Base-by-base conservation (phyloP, 2,888 invertebrate species). In the Hirtodrosophila duncani region DNA sequence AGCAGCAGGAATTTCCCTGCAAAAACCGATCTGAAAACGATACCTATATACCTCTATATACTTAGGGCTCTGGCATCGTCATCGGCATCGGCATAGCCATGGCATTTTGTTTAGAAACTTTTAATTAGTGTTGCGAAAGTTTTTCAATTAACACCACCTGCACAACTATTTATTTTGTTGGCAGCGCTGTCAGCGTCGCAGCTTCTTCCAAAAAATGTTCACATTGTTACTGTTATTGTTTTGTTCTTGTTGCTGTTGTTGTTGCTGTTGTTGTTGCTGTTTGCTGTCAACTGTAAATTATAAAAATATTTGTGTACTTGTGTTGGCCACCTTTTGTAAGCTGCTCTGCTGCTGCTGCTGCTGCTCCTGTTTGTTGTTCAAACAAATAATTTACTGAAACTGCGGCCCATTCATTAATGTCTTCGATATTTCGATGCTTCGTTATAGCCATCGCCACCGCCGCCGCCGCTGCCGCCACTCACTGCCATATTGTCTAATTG, bases 121-220 rank as follows among this genome's bases (percentile, higher is more conserved):
- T 83, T 83, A 83, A 83, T 83, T 83, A 83, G 83, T 81, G 82
- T 78, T 82, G 70, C 71, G 62, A 83, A 83, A 83, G 82, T 83
- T 83, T 83, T 83, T 83, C 83, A 83, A 83, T 83, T 83, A 83
- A 83, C 82, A 83, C 82, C 83, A 83, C 83, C 83, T 83, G 83
- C 75, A 81, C 78, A 83, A 83, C 83, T 83, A 83, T 83, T 82
- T 82, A 83, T 83, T 81, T 82, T 67, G 66, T 57, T 62, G 75
- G 72, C 61, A 57, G 33, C 44, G n/a, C 42, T 37, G 56, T 33
- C 41, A 49, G 24, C 44, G 53, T 36, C 29, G 31, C 26, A 45
- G 51, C 29, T 33, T 29, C 46, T 46, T 42, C 18, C 41, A 44
- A 37, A 21, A 31, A 24, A 10, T 7, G 17, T 6, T 10, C 21